phyloP scores from a whole-genome alignment of 2,888 invertebrate genomes.

The Stictocephala bisonia region DNA sequence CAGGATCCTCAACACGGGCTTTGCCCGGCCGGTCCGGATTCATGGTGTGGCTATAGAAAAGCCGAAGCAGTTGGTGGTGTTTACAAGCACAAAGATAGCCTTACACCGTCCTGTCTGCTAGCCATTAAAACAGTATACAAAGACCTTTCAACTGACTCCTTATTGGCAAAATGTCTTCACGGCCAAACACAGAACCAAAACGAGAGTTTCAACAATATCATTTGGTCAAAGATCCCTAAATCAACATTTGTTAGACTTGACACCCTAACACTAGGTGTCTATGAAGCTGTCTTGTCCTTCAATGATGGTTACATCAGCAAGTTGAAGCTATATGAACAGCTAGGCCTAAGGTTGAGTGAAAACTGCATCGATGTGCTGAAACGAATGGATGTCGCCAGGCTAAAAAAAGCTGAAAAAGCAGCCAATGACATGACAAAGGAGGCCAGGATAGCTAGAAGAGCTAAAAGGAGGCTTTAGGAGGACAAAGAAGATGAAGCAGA shows the following conservation, averaged over 20 bases:
- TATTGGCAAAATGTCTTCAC: conserved; percentile 19
- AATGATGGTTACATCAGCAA: conserved; percentile 24
- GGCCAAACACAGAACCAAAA: conserved; percentile 29
- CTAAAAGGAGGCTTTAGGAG: conserved; percentile 13
- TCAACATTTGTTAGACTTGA: conserved; percentile 8
- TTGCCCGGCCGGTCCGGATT: conserved; percentile 17
- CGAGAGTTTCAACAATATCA: conserved; percentile 22
- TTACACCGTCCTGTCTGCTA: conserved; percentile 8
- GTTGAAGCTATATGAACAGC: conserved; percentile 3
- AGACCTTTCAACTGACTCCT: conserved; percentile 1
- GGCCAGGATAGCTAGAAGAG: conserved; percentile 21
- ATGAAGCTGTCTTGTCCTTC: conserved; percentile 20
- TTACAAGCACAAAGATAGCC: conserved; percentile 14
- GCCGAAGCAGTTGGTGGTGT: background rate
- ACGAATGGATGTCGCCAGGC: background rate
- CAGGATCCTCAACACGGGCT: conserved; percentile 23
- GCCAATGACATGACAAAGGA: conserved; percentile 22
- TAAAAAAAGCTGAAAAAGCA: background rate
- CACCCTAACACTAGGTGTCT: conserved; percentile 19
- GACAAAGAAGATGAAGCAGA: conserved; percentile 13
- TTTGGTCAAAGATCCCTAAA: conserved; percentile 23
- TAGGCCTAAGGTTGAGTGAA: conserved; percentile 1
- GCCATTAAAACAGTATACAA: conserved; percentile 15
- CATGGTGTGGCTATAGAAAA: conserved; percentile 34
- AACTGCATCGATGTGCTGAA: background rate